Evolutionary conservation across 2,888 invertebrate species (phyloP).

Genomic region (Agrochola lychnidis): DNA sequence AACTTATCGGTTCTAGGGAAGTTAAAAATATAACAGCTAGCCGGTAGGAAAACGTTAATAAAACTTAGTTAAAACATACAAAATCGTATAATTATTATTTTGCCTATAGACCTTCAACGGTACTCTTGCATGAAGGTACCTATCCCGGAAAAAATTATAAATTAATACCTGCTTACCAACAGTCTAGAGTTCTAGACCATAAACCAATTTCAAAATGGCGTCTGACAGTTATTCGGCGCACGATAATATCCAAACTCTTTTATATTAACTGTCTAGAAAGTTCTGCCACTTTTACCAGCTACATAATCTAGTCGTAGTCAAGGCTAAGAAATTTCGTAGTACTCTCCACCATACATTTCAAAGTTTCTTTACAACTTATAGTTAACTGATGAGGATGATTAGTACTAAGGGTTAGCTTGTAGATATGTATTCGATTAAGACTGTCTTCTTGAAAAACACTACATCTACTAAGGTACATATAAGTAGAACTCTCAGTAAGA

Average conservation of each 20-base stretch:
- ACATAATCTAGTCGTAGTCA: neutral
- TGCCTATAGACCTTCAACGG: neutral
- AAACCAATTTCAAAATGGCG: slow-evolving; percentile 33
- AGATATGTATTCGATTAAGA: neutral
- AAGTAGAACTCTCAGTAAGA: neutral
- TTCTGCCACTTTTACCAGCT: neutral
- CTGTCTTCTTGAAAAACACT: neutral
- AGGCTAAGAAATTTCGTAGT: neutral
- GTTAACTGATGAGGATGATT: neutral
- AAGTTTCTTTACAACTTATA: neutral
- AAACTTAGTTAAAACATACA: slow-evolving; percentile 14
- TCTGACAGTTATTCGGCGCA: neutral
- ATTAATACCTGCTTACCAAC: neutral
- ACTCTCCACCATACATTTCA: neutral
- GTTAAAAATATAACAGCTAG: slow-evolving; percentile 10
- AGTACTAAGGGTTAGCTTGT: neutral
- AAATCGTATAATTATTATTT: slow-evolving; percentile 10
- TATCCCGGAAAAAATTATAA: neutral
- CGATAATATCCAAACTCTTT: neutral
- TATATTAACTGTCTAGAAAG: neutral
- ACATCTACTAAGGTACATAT: neutral
- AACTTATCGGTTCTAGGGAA: slow-evolving; percentile 1
- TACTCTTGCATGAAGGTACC: neutral
- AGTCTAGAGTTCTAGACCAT: neutral
- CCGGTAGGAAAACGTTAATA: slow-evolving; percentile 43